Base-by-base conservation (phyloP, 1,140 invertebrate species). In the Acromyrmex echinatior region DNA sequence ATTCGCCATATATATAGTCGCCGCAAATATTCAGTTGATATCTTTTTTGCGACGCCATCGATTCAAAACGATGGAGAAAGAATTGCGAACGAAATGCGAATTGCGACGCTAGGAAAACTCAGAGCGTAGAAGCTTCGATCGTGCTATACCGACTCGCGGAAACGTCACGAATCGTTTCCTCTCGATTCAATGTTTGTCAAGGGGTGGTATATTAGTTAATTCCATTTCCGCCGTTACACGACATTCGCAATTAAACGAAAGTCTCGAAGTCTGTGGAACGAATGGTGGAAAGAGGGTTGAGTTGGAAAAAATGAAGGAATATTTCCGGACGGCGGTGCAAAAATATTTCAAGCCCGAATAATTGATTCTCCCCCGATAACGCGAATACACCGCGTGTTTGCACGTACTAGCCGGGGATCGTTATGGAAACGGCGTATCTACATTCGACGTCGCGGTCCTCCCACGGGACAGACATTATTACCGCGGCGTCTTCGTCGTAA, bases 401-500 rank as follows among this genome's bases (percentile, higher is more conserved):
- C 80, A 62, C 80, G 56, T 49, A 28, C 35, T 82, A 49, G 62
- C 56, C 65, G 51, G n/a, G 35, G 58, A 39, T 74, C 70, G 80
- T 74, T 74, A 74, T 62, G n/a, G 80, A 84, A 76, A 84, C 68
- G 31, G 58, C 49, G 68, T 74, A 31, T 62, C 66, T 70, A 70
- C 66, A 82, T 18, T 51, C 70, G 80, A 76, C 80, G 53, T 60
- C 79, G 56, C 56, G 56, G 70, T 84, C 45, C 56, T 65, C 80
- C 39, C 80, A 28, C 25, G 70, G 70, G 80, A 84, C 39, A 31
- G 80, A 74, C 80, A 76, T 84, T 84, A 84, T 84, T 84, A 84
- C 70, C 58, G 45, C 49, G 78, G 78, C 63, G 63, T 80, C 78
- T 80, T 80, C n/a, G 78, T n/a, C 78, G 63, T 70, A 68, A 68